These are phyloP conservation scores for Oenanthe melanoleuca DNA, from an alignment of 2,113 vertebrate species.

Conservation along the genomic window DNA sequence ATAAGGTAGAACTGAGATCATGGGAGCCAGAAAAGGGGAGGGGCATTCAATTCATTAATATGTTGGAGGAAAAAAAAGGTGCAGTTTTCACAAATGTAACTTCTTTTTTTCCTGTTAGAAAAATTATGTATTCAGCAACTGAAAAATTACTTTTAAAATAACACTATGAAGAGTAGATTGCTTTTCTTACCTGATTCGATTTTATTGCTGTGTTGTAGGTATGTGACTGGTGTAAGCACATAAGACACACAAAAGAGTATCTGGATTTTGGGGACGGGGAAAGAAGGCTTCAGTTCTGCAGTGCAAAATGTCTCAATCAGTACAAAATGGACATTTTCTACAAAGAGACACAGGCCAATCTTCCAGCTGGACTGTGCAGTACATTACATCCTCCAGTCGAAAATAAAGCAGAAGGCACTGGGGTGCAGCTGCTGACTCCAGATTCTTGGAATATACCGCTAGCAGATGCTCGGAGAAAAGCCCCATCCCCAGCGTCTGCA, in stretches of 20 bases:
- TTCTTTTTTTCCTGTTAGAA: slow-evolving; percentile 2
- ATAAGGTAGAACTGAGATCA: background rate
- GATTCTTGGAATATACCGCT: slow-evolving; percentile 97
- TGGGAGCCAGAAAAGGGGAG: background rate
- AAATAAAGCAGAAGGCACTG: slow-evolving; percentile 88
- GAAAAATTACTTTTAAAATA: slow-evolving; percentile 57
- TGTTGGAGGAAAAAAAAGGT: background rate
- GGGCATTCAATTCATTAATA: background rate
- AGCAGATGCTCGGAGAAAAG: slow-evolving; percentile 91
- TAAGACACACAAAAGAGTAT: slow-evolving; percentile 99
- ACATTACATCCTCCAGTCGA: slow-evolving; percentile 86
- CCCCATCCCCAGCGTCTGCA: slow-evolving; percentile 87
- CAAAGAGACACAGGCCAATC: slow-evolving; percentile 98
- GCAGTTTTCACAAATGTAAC: background rate
- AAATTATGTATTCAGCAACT: slow-evolving; percentile 44
- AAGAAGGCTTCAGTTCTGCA: slow-evolving; percentile 99
- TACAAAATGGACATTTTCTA: slow-evolving; percentile 99
- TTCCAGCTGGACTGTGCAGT: slow-evolving; percentile 94
- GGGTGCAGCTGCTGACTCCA: slow-evolving; percentile 96
- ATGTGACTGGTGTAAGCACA: slow-evolving; percentile 99
- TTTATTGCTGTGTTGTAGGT: slow-evolving; percentile 88
- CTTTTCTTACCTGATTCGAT: slow-evolving; percentile 76
- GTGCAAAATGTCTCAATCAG: slow-evolving; percentile 99
- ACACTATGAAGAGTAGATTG: slow-evolving; percentile 64
- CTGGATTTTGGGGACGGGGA: slow-evolving; percentile 99